Evolutionary conservation across 2,113 vertebrate genomes (phyloP), one percentile per base, ranked within the genome.

Genomic region (Cepphus grylle): DNA sequence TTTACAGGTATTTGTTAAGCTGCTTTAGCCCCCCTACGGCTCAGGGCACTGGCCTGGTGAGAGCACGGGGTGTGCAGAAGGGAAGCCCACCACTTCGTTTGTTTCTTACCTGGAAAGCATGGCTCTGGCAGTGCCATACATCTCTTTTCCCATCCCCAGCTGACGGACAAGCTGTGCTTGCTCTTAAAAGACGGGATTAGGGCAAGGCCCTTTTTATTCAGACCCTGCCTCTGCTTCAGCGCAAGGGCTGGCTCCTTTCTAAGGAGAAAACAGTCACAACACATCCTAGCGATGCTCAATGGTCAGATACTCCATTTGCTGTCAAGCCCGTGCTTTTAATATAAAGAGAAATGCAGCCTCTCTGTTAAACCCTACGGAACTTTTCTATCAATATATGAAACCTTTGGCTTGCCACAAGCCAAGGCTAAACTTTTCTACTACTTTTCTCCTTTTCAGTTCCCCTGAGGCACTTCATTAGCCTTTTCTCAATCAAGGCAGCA

Each of bases 1-100:
- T 53, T 47, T 53, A 65, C 8, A 65, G 38, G 2, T 20, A 26
- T 27, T 55, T 56, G 42, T 22, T 43, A 67, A 77, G 38, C 29
- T 12, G 17, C 29, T 12, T 26, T 16, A 81, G 22, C 16, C 20
- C n/a, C 7, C 1, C 12, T 18, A 8, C 25, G 72, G 30, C 8
- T 38, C 2, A 0, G 7, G 55, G 38, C 16, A 34, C 11, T 27
- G 22, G n/a, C 23, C 20, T 32, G 25, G 15, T 45, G 25, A 43
- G 20, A 77, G 14, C 62, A 40, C 3, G 0, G 4, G 50, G 11
- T 7, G 2, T 6, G 23, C 30, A 66, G 30, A 34, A 61, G 23
- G 38, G 27, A 34, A 73, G 22, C 14, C 34, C 22, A 26, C 5
- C 0, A 0, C 17, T 17, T 19, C 32, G 7, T 15, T 69, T 32